Percentiles rank a stretch among this genome's conserved stretches.
Conservation (phyloP, 2,888 invertebrate genomes). For the Cephus runcator region DNA sequence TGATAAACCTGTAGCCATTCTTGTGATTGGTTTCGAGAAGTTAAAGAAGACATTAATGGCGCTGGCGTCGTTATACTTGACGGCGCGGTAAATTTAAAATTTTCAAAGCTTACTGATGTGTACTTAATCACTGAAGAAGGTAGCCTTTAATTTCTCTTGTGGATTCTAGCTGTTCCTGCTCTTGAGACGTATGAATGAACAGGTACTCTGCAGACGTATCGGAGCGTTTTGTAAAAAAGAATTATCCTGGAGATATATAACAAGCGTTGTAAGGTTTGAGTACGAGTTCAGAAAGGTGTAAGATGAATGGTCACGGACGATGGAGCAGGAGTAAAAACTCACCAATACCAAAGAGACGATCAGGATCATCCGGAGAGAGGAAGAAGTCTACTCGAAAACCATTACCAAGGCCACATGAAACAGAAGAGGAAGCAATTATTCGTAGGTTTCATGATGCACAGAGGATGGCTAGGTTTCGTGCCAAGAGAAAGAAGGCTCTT, state of each 20-base stretch:
- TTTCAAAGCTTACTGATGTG: neutral
- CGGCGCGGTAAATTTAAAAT: slow-evolving; percentile 24
- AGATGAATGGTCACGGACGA: slow-evolving; percentile 28
- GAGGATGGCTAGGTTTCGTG: slow-evolving; percentile 51
- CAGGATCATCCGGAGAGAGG: slow-evolving; percentile 19
- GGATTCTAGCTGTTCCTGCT: neutral
- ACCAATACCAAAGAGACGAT: slow-evolving; percentile 14
- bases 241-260: neutral
- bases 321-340: slow-evolving; percentile 28
- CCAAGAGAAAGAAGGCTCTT: slow-evolving; percentile 44
- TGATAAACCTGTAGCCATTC: slow-evolving; percentile 31
- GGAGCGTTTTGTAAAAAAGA: neutral
- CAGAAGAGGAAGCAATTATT: slow-evolving; percentile 47
- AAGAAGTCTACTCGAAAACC: slow-evolving; percentile 25
- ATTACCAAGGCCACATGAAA: slow-evolving; percentile 39
- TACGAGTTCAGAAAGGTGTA: neutral
- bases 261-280: neutral
- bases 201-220: neutral
- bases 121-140: neutral
- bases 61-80: slow-evolving; percentile 10
- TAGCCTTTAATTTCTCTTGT: neutral
- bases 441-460: slow-evolving; percentile 51
- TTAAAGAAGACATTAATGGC: slow-evolving; percentile 3
- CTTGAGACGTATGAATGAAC: neutral
- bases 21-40: slow-evolving; percentile 28